Evolutionary conservation across 2,113 vertebrate species (phyloP).

Genomic region (Beaufortia kweichowensis): DNA sequence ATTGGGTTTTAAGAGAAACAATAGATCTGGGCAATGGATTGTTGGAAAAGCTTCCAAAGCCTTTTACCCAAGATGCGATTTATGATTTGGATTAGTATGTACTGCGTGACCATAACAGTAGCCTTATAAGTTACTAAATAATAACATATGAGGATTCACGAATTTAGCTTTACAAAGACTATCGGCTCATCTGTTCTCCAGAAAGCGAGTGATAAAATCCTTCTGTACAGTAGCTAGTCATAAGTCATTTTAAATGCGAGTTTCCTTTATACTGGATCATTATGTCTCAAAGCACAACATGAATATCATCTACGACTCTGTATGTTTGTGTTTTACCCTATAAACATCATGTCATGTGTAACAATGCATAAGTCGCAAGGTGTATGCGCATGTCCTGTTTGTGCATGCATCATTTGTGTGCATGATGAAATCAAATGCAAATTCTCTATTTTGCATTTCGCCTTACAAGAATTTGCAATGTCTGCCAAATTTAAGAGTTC

Average conservation of each 20-base stretch:
- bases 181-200: not conserved
- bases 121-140: not conserved
- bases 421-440: constrained; percentile 32
- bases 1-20: not conserved
- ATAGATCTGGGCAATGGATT: not conserved
- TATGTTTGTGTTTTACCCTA: not conserved
- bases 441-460: constrained; percentile 6
- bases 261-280: not conserved
- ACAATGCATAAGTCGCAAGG: not conserved
- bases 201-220: not conserved
- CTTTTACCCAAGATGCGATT: not conserved
- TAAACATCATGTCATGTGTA: not conserved
- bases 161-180: not conserved
- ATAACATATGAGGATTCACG: not conserved
- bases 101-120: not conserved
- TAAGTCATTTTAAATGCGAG: not conserved
- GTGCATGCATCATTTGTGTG: constrained; percentile 1
- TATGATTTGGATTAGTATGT: too few relatives aligned
- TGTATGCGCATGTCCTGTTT: not conserved
- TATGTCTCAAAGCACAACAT: not conserved
- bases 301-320: not conserved
- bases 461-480: not conserved
- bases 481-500: not conserved
- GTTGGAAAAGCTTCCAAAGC: not conserved
- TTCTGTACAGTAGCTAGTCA: not conserved